Percentiles rank a stretch among this genome's conserved stretches.
These are phyloP conservation scores for Aromia moschata DNA, from an alignment of 2,888 invertebrate species.

Conservation along the genomic window DNA sequence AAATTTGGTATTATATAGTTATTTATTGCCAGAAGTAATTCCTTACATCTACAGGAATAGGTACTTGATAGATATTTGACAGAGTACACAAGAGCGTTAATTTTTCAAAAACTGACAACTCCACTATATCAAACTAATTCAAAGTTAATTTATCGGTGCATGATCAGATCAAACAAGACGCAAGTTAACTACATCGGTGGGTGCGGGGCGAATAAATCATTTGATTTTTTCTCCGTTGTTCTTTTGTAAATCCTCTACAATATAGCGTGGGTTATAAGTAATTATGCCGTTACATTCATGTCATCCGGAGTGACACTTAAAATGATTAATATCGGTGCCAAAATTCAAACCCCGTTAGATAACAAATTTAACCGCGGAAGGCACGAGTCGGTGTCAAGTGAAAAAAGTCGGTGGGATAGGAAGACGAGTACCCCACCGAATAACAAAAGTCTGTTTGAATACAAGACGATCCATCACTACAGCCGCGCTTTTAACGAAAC, in stretches of 20 bases:
- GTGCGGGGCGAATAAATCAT: neutral
- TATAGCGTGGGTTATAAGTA: neutral
- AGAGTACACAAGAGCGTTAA: too few species aligned
- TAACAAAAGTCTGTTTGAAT: constrained; percentile 2
- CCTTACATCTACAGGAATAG: too few species aligned
- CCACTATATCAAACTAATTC: too few species aligned
- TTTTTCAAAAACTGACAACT: too few species aligned
- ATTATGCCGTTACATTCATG: neutral
- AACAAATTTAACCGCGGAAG: neutral
- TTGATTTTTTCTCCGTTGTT: neutral
- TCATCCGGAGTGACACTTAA: constrained; percentile 1
- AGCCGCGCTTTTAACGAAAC: neutral
- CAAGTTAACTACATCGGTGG: neutral
- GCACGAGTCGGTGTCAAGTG: neutral
- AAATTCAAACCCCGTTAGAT: constrained; percentile 1
- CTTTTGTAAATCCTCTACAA: neutral
- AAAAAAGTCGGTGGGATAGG: neutral
- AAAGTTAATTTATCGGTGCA: too few species aligned
- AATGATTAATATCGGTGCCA: constrained; percentile 2
- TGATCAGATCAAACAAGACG: neutral
- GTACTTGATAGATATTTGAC: too few species aligned
- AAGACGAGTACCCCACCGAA: neutral
- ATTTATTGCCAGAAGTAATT: too few species aligned
- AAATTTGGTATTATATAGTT: too few species aligned
- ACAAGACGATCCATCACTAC: constrained; percentile 10